phyloP scores from a whole-genome alignment of 2,888 invertebrate genomes.

The Netelia melanura region DNA sequence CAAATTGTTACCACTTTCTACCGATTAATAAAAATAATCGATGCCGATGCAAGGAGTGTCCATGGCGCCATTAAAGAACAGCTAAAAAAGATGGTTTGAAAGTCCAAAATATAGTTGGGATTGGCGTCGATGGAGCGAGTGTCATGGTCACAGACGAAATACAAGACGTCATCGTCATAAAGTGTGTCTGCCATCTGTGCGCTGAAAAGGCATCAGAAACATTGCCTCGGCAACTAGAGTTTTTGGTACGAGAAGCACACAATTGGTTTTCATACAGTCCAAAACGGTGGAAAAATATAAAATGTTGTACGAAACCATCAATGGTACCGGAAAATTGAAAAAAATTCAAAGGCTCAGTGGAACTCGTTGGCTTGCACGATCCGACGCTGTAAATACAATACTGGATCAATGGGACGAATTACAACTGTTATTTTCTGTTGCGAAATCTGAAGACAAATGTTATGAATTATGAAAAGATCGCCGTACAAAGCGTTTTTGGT shows the following conservation, averaged over 20 bases:
- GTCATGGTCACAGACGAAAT: neutral
- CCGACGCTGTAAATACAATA: slow-evolving; percentile 71
- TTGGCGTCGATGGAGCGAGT: neutral
- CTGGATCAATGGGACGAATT: slow-evolving; percentile 76
- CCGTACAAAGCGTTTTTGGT: neutral
- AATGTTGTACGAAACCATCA: slow-evolving; percentile 65
- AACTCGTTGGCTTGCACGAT: slow-evolving; percentile 67
- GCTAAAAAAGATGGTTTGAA: neutral
- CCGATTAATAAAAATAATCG: too few species aligned
- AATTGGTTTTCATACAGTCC: slow-evolving; percentile 40
- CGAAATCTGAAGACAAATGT: neutral
- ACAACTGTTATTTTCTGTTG: slow-evolving; percentile 70
- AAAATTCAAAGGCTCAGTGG: slow-evolving; percentile 61
- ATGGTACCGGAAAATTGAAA: slow-evolving; percentile 40
- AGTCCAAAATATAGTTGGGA: neutral
- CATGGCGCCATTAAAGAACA: too few species aligned
- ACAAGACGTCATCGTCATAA: too few species aligned
- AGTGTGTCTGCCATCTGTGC: too few species aligned
- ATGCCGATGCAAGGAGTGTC: too few species aligned
- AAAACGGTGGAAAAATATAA: slow-evolving; percentile 57
- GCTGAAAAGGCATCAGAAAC: neutral
- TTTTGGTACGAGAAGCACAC: too few species aligned
- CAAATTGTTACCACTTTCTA: too few species aligned
- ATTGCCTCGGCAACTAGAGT: neutral
- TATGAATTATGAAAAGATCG: neutral